Evolutionary conservation across 2,113 vertebrate genomes (phyloP).

Genomic region (Dasyornis broadbenti): DNA sequence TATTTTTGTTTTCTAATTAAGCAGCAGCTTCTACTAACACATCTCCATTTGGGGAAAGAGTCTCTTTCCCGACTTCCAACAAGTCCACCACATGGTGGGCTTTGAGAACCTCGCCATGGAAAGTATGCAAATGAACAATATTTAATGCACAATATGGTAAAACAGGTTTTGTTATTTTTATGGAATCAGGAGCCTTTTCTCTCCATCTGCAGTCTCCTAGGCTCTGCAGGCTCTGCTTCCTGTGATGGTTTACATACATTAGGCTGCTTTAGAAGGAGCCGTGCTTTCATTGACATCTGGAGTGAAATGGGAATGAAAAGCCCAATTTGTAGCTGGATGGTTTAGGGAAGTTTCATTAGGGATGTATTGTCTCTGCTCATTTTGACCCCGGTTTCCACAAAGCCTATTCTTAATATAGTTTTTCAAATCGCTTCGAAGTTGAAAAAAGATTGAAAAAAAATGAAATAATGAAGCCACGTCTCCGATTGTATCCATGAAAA

Average conservation of each 20-base stretch:
- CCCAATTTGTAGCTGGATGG: slow-evolving; percentile 11
- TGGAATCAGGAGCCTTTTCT: slow-evolving; percentile 64
- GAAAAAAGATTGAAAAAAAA: not conserved
- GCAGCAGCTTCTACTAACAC: slow-evolving; percentile 54
- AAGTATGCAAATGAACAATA: slow-evolving; percentile 66
- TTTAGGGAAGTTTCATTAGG: slow-evolving; percentile 28
- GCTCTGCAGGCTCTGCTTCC: not conserved
- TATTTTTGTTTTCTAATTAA: slow-evolving; percentile 60
- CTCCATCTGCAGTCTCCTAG: slow-evolving; percentile 60
- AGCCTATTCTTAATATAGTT: not conserved
- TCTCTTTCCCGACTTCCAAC: slow-evolving; percentile 38
- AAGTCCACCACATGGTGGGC: slow-evolving; percentile 63
- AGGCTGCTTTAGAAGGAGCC: slow-evolving; percentile 30
- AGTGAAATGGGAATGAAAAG: slow-evolving; percentile 47
- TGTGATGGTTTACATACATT: slow-evolving; percentile 51
- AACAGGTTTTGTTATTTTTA: slow-evolving; percentile 64
- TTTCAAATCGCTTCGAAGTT: not conserved
- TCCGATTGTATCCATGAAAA: not conserved
- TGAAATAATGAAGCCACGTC: not conserved
- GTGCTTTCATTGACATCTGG: slow-evolving; percentile 50
- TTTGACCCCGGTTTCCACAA: not conserved
- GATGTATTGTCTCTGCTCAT: not conserved
- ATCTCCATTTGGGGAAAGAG: slow-evolving; percentile 44
- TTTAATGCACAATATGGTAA: slow-evolving; percentile 61
- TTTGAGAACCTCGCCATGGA: slow-evolving; percentile 44